Conservation (phyloP, 92 coral and sea anemone species). For the Porites rus region DNA sequence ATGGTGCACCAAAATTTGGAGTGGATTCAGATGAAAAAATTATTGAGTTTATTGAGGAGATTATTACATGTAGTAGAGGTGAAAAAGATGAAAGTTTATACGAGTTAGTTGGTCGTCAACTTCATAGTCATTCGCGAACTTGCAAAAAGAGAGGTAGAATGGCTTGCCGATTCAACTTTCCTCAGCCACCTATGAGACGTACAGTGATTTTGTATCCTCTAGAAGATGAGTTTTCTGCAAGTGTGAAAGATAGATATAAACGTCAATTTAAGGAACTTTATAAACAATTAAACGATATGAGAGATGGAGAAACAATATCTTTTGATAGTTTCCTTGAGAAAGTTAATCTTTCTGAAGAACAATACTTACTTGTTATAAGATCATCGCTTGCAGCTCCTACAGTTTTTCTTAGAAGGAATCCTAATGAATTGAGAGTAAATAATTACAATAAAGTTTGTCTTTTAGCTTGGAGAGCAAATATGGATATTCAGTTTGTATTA, state of each 20-base stretch:
- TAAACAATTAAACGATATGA: conserved; percentile 32
- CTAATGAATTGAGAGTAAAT: conserved; percentile 66
- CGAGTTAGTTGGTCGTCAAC: conserved; percentile 60
- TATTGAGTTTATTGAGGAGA: neutral
- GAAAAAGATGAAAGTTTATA: neutral
- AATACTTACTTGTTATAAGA: conserved; percentile 65
- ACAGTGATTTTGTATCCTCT: conserved; percentile 66
- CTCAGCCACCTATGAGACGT: conserved; percentile 72
- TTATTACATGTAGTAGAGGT: conserved; percentile 11
- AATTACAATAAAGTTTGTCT: conserved; percentile 30
- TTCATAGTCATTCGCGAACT: conserved; percentile 78
- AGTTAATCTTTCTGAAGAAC: conserved; percentile 42
- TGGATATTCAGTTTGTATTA: conserved; percentile 75
- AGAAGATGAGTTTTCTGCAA: conserved; percentile 26
- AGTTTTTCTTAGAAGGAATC: conserved; percentile 64
- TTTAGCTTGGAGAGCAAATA: conserved; percentile 77
- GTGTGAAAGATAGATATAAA: conserved; percentile 16
- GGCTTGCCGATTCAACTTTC: conserved; percentile 67
- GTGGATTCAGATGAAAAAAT: conserved; percentile 7
- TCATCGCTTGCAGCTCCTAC: conserved; percentile 60
- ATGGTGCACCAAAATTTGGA: conserved; percentile 24
- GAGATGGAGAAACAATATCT: conserved; percentile 54
- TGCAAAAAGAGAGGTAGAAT: conserved; percentile 49
- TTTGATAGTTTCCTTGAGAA: conserved; percentile 58
- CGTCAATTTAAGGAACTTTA: conserved; percentile 36